Base-by-base conservation (phyloP, 2,113 vertebrate genomes). In the Alectura lathami region DNA sequence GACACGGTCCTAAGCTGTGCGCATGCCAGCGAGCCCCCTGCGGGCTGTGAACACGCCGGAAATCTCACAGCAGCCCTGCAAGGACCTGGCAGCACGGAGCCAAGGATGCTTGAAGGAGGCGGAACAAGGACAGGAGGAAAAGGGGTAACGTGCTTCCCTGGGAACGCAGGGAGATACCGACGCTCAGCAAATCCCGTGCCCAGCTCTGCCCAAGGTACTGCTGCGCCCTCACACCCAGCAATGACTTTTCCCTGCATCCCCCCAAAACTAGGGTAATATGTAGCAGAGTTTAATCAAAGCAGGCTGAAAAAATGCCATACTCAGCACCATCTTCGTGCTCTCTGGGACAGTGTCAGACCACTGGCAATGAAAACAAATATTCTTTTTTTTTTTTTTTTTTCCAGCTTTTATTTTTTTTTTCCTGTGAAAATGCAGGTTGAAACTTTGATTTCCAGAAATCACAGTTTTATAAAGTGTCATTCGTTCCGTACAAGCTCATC, bases 381-480 rank as follows among this genome's bases (percentile, higher is more conserved):
- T 53, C 54, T 60, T 59, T 76, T 32, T 32, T 32, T 13, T 32
- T 20, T 21, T 23, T 43, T 70, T 12, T 68, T 53, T 22, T 6
- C 45, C 17, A 69, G 34, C 29, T 87, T 91, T 91, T 63, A 88
- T 80, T 51, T 64, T 66, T 67, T 72, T 72, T 75, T 26, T 32
- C 69, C 89, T 90, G 92, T 89, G 83, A 93, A 96, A 96, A 91
- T 21, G 67, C 79, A 95, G 75, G 87, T 94, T 80, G 73, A 72
- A 73, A 43, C 1, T 0, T 85, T 56, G 18, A 84, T 69, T 83
- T 85, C 29, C 57, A 59, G 51, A 93, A 89, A 73, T 93, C 85
- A 94, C 92, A 95, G 96, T 86, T 95, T 89, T 80, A 74, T 91
- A 86, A 97, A 95, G 95, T 96, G 91, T 95, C 93, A 48, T 83